phyloP scores from a whole-genome alignment of 1,140 invertebrate genomes.

The Solen grandis region DNA sequence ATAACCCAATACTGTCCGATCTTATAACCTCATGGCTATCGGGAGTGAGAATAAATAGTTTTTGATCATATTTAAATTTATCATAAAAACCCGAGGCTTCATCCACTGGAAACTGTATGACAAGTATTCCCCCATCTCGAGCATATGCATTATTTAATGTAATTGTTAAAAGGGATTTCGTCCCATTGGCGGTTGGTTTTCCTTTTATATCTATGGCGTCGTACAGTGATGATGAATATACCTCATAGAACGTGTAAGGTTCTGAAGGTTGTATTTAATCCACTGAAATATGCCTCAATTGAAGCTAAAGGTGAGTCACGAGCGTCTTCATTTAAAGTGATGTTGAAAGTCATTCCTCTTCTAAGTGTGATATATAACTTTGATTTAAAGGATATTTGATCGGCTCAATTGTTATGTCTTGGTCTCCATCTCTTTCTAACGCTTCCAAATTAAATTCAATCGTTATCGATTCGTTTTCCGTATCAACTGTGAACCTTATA shows the following conservation, averaged over 20 bases:
- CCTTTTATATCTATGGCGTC: background rate
- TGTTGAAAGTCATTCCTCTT: no score
- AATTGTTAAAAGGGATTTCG: background rate
- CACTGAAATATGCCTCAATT: background rate
- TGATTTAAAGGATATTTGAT: no score
- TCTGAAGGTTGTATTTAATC: background rate
- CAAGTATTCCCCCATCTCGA: slow-evolving; percentile 1
- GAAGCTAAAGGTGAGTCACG: no score
- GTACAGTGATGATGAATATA: background rate
- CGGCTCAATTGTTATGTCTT: no score
- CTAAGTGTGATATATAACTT: no score
- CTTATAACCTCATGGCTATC: background rate
- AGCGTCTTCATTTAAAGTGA: no score
- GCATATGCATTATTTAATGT: background rate
- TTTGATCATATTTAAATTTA: background rate
- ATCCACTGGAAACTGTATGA: background rate
- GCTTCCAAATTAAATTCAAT: no score
- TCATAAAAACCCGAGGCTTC: background rate
- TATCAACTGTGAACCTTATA: no score
- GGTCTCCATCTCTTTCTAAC: no score
- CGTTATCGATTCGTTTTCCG: no score
- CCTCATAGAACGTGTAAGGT: background rate
- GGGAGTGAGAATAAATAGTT: background rate
- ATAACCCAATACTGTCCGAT: background rate
- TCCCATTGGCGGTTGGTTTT: background rate